phyloP scores from a whole-genome alignment of 2,888 invertebrate genomes.

The Argyresthia albistria region DNA sequence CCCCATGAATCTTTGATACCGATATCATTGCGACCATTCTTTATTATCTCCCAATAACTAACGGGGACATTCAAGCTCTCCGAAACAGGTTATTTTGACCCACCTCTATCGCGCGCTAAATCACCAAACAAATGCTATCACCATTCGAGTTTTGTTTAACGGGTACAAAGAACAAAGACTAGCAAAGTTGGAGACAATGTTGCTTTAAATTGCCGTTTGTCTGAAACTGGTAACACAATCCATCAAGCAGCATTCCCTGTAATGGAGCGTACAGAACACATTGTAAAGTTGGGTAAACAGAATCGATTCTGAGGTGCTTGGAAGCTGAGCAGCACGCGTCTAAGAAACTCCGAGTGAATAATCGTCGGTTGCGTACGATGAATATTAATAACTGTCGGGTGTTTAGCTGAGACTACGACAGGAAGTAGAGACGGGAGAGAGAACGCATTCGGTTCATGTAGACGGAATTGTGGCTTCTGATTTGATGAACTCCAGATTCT shows the following conservation, averaged over 20 bases:
- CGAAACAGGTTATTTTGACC: too few relatives aligned
- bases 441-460: constrained; percentile 1
- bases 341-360: constrained; percentile 22
- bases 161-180: too few relatives aligned
- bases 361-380: constrained; percentile 38
- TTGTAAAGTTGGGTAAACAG: constrained; percentile 33
- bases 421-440: neutral
- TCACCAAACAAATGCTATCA: too few relatives aligned
- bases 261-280: constrained; percentile 37
- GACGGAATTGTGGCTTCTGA: neutral
- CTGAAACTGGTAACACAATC: constrained; percentile 44
- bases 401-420: neutral
- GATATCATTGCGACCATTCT: neutral
- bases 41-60: neutral
- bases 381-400: constrained; percentile 35
- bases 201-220: constrained; percentile 13
- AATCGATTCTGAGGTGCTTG: neutral
- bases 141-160: too few relatives aligned
- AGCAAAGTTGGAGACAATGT: too few relatives aligned
- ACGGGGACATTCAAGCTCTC: too few relatives aligned
- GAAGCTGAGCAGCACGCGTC: neutral
- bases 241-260: constrained; percentile 37
- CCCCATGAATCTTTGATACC: too few relatives aligned
- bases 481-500: neutral
- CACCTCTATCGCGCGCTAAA: too few relatives aligned